These are phyloP conservation scores for Clanis bilineata DNA, from an alignment of 2,888 invertebrate genomes.

Conservation along the genomic window DNA sequence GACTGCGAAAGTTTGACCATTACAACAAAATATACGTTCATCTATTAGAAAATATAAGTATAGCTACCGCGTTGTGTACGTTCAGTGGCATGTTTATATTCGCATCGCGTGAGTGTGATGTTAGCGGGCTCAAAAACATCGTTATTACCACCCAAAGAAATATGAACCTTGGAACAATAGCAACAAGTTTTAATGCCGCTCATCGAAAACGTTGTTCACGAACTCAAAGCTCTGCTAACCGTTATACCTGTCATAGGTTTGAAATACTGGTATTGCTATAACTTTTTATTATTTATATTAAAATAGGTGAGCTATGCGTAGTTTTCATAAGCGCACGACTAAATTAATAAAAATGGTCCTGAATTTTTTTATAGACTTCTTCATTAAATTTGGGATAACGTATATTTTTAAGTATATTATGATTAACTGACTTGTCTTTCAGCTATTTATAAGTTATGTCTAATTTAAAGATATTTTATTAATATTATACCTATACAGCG, in stretches of 20 bases:
- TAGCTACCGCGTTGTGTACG: slow-evolving; percentile 46
- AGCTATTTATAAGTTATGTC: too few species aligned
- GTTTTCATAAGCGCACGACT: slow-evolving; percentile 21
- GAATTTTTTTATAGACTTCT: not conserved
- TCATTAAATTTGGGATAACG: not conserved
- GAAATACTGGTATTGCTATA: slow-evolving; percentile 57
- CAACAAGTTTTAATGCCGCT: slow-evolving; percentile 46
- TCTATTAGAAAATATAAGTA: slow-evolving; percentile 70
- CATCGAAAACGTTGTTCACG: slow-evolving; percentile 31
- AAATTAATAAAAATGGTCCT: slow-evolving; percentile 16
- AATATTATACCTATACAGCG: too few species aligned
- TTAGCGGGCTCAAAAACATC: slow-evolving; percentile 33
- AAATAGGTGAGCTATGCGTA: slow-evolving; percentile 47
- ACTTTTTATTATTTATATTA: slow-evolving; percentile 36
- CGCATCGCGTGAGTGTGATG: slow-evolving; percentile 59
- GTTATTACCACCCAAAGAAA: slow-evolving; percentile 36
- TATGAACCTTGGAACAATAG: slow-evolving; percentile 44
- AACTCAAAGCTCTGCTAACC: slow-evolving; percentile 51
- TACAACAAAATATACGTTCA: slow-evolving; percentile 74
- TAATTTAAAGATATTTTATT: too few species aligned
- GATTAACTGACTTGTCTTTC: too few species aligned
- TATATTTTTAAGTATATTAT: too few species aligned
- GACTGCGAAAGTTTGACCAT: slow-evolving; percentile 70
- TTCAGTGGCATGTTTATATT: slow-evolving; percentile 63
- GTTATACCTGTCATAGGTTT: slow-evolving; percentile 61